Evolutionary conservation across 1,140 invertebrate genomes (phyloP).

Genomic region (Anoplophora glabripennis): DNA sequence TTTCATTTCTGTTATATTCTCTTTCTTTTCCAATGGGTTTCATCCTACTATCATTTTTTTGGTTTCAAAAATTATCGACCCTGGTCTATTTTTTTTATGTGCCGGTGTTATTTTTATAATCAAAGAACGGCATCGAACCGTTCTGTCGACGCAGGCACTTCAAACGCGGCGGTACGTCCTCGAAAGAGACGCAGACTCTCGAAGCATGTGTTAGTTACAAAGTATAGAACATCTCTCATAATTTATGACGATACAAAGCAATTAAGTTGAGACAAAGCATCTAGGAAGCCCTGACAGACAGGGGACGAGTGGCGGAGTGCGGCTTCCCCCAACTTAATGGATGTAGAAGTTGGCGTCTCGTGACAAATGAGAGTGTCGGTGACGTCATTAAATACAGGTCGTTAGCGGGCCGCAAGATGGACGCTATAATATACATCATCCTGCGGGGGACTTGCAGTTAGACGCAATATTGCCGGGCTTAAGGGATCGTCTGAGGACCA

Average conservation of each 20-base stretch:
- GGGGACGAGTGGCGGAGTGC: neutral
- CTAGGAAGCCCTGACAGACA: conserved; percentile 7
- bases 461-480: too few species aligned
- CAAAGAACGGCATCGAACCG: too few species aligned
- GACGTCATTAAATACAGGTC: conserved; percentile 29
- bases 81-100: too few species aligned
- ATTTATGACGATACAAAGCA: conserved; percentile 1
- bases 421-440: conserved; percentile 21
- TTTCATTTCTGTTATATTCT: too few species aligned
- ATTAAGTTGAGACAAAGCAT: conserved; percentile 6
- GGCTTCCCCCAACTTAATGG: conserved; percentile 1
- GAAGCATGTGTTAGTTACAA: neutral
- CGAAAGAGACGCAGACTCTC: too few species aligned
- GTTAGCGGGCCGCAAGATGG: conserved; percentile 27
- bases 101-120: too few species aligned
- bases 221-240: neutral
- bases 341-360: conserved; percentile 18
- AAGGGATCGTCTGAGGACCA: too few species aligned
- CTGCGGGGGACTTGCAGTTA: neutral
- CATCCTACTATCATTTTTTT: too few species aligned
- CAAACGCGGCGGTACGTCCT: too few species aligned
- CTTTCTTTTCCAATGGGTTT: too few species aligned
- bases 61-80: too few species aligned
- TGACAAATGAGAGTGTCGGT: conserved; percentile 27
- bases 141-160: too few species aligned